These are phyloP conservation scores for Saturnia pavonia DNA, from an alignment of 2,888 invertebrate species.

Conservation along the genomic window DNA sequence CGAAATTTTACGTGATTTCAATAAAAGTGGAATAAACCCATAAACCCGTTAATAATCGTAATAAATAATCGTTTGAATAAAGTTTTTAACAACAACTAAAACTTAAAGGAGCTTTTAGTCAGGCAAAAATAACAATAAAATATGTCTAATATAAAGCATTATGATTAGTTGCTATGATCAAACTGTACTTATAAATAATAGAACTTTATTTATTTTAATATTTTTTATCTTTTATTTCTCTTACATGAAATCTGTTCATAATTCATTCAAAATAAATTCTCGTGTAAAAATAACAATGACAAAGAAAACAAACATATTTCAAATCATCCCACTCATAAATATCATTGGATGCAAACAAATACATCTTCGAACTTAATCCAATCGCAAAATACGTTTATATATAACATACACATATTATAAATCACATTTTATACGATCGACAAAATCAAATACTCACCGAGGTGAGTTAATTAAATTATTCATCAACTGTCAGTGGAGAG, in stretches of 20 bases:
- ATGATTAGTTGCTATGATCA: too few species aligned
- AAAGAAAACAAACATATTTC: background rate
- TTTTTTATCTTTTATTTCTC: background rate
- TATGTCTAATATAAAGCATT: too few species aligned
- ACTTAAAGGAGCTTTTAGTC: too few species aligned
- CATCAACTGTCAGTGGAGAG: conserved; percentile 1
- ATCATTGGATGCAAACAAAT: background rate
- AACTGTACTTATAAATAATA: too few species aligned
- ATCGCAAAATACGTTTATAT: background rate
- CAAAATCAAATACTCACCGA: background rate
- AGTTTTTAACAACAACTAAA: too few species aligned
- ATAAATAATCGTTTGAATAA: too few species aligned
- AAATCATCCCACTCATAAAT: background rate
- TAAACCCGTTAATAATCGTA: too few species aligned
- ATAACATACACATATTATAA: background rate
- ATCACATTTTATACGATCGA: background rate
- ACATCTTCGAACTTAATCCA: background rate
- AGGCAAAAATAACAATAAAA: too few species aligned
- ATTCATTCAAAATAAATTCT: background rate
- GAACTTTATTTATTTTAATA: background rate
- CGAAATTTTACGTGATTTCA: too few species aligned
- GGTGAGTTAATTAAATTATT: conserved; percentile 15
- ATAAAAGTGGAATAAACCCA: too few species aligned
- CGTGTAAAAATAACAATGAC: background rate
- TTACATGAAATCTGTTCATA: background rate